Conservation (phyloP, 2,113 vertebrate species). For the Daubentonia madagascariensis region DNA sequence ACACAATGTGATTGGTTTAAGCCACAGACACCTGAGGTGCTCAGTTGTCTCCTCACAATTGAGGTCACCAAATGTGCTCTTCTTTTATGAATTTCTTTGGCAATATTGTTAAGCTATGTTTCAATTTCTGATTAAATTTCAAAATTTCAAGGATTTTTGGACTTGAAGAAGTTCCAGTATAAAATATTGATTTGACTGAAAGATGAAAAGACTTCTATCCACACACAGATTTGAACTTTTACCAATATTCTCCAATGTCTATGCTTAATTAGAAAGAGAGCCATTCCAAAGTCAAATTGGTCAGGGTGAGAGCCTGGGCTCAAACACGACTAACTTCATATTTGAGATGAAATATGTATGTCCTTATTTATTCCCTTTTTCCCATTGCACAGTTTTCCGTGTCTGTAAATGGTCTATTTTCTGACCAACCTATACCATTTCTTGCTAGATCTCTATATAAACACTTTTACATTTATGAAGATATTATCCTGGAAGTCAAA, state of each 20-base stretch:
- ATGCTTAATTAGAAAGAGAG: neutral
- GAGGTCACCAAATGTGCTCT: neutral
- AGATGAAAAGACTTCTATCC: neutral
- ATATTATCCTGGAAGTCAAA: neutral
- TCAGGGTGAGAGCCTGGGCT: neutral
- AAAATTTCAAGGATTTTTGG: neutral
- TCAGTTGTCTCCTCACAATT: neutral
- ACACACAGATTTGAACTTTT: neutral
- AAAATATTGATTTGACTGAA: conserved; percentile 20
- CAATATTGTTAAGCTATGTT: neutral
- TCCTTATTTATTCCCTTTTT: neutral
- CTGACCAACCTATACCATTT: neutral
- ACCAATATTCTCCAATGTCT: neutral
- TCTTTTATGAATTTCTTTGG: conserved; percentile 24
- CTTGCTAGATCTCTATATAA: neutral
- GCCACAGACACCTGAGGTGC: neutral
- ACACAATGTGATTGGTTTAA: conserved; percentile 35
- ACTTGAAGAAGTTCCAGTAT: neutral
- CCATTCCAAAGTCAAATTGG: neutral
- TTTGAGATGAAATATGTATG: neutral
- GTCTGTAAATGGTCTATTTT: neutral
- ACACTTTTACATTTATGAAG: neutral
- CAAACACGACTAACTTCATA: neutral
- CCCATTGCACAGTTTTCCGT: neutral
- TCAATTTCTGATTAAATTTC: neutral